Base-by-base conservation (phyloP, 2,888 invertebrate species). In the Trimorus sp. region DNA sequence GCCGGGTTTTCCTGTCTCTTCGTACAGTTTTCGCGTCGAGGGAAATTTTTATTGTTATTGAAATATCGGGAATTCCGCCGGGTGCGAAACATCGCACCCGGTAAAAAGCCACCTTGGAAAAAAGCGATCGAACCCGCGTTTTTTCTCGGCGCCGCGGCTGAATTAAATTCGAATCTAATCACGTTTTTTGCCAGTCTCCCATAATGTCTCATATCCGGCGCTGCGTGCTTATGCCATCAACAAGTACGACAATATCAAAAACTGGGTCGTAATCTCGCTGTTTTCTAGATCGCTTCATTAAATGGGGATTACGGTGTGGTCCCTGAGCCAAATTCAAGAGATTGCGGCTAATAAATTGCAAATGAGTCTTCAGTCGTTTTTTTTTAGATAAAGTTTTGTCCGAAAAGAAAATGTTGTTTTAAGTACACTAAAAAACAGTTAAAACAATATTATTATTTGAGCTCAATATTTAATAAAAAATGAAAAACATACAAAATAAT, bases 251-350 rank as follows among this genome's bases (percentile, higher is more conserved):
- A 82, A 66, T 75, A 81, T 78, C 83, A 83, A 85, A 85, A 85
- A 86, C 83, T 85, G 69, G 84, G 85, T 83, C 85, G 84, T 84
- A 84, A 84, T 87, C 87, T 85, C 82, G 83, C 83, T 83, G 84
- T 75, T 75, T 75, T 75, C 70, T 63, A 51, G 42, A 37, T 74
- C 38, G 65, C 63, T 79, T 79, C 74, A 74, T 79, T 79, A 79
- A 69, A 74, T 69, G 63, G 51, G 69, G 74, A 79, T 79, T 79
- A 74, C 49, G 63, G 53, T 42, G 66, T 62, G 74, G 74, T 69
- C 54, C 63, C 6, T 45, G 45, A 1, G 15, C 14, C 51, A 51
- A 51, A 14, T 3, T 26, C 26, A 26, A 26, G 26, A 26, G 2
- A 26, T 26, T 26, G 26, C 26, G 26, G 26, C 26, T 26, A 26